Conservation (phyloP, 2,797 vertebrate genomes). For the Limosa lapponica region DNA sequence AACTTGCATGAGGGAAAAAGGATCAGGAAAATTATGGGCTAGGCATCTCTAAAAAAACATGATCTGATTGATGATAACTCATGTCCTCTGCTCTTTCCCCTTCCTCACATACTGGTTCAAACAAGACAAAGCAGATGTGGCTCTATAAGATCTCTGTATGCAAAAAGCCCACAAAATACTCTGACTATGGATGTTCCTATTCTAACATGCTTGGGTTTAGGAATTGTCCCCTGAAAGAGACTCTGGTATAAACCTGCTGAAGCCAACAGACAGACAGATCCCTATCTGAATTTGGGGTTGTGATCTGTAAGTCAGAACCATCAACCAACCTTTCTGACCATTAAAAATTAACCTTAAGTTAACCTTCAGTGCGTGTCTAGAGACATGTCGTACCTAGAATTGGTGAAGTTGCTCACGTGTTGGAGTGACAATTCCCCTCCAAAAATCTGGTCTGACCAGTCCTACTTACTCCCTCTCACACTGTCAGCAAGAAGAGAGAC, state of each 20-base stretch:
- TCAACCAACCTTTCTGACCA: background rate
- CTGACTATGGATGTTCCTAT: background rate
- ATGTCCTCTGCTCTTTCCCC: background rate
- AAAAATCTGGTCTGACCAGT: conserved; percentile 49
- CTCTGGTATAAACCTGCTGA: background rate
- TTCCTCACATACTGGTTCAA: background rate
- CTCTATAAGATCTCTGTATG: background rate
- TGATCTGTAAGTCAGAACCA: background rate
- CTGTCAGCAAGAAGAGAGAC: background rate
- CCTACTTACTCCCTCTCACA: background rate
- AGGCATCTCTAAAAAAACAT: background rate
- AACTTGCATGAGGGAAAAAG: background rate
- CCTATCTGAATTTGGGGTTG: background rate
- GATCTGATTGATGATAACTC: background rate
- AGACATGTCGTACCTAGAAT: background rate
- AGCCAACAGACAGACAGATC: background rate
- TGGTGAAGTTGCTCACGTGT: background rate
- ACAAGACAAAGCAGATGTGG: background rate
- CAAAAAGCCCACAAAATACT: background rate
- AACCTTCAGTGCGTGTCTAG: background rate
- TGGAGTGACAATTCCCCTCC: background rate
- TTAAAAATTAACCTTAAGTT: conserved; percentile 3
- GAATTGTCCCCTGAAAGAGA: background rate
- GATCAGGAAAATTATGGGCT: background rate
- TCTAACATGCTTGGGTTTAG: background rate